Base-by-base conservation (phyloP, 2,113 vertebrate genomes). In the Miniopterus natalensis region DNA sequence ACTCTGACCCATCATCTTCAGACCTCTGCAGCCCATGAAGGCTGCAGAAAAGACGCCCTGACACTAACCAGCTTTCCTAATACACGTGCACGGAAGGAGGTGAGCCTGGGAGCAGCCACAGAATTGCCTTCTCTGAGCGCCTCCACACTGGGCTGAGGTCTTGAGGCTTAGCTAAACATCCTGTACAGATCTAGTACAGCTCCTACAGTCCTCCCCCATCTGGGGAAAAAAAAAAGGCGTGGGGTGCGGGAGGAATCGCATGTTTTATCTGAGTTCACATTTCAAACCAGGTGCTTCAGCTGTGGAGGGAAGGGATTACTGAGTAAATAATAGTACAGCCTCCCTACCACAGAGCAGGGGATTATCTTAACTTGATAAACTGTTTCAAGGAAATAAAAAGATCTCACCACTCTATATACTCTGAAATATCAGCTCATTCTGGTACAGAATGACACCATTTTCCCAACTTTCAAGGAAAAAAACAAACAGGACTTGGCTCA, bases 221-320 rank as follows among this genome's bases (percentile, higher is more conserved):
- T 95, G 21, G 17, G 13, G 8, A 27, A 36, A 53, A 31, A 31
- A 29, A 17, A 5, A 45, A n/a, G 15, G 20, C 1, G 3, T 20
- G 23, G 3, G 2, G 25, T 13, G 10, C 1, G 15, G 3, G 23
- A 1, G 1, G 74, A 66, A 70, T 92, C 92, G 83, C 68, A n/a
- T 29, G 94, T 21, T 97, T 65, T 84, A 61, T 74, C 96, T 0
- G 27, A 85, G 90, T 77, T 91, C 93, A 53, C 29, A 81, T 84
- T 97, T 96, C 83, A 93, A 95, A 96, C 3, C 27, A 95, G 83
- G 75, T 88, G 51, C 93, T 47, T 80, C 18, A 18, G 29, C 27
- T 45, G 20, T 18, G 20, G 45, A 27, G 1, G 70, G 68, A 10
- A 55, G 25, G 31, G 42, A 40, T 7, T 68, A 40, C 21, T 14